phyloP scores from a whole-genome alignment of 2,888 invertebrate genomes.

The Hydriomena furcata region DNA sequence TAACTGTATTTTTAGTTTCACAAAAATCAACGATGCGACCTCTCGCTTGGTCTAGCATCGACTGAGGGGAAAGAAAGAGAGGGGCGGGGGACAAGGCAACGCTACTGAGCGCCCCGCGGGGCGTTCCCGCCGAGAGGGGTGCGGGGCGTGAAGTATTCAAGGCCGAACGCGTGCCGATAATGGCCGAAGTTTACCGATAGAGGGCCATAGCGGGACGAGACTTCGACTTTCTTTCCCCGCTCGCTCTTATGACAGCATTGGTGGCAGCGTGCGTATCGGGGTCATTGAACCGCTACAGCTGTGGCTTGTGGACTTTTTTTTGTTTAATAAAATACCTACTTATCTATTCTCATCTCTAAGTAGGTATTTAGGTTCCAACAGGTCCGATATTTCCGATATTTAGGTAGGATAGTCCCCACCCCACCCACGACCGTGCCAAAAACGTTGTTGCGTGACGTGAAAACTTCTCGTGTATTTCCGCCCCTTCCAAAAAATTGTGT shows the following conservation, averaged over 20 bases:
- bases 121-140: not conserved
- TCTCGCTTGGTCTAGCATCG: not conserved
- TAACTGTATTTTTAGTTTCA: not conserved
- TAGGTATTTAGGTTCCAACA: too few relatives aligned
- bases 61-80: not conserved
- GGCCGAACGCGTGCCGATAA: slow-evolving; percentile 1
- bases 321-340: too few relatives aligned
- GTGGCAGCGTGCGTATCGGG: too few relatives aligned
- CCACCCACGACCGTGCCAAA: too few relatives aligned
- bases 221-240: not conserved
- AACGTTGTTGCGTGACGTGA: too few relatives aligned
- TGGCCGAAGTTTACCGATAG: slow-evolving; percentile 5
- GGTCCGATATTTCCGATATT: too few relatives aligned
- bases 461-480: too few relatives aligned
- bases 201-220: not conserved
- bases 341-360: too few relatives aligned
- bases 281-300: not conserved
- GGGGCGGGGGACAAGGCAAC: not conserved
- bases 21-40: not conserved
- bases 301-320: too few relatives aligned
- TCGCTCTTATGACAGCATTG: too few relatives aligned
- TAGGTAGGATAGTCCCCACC: too few relatives aligned
- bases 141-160: slow-evolving; percentile 8
- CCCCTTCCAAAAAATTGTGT: too few relatives aligned
- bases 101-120: not conserved